Evolutionary conservation across 2,113 vertebrate genomes (phyloP).

Genomic region (Trochalopteron elliotii): DNA sequence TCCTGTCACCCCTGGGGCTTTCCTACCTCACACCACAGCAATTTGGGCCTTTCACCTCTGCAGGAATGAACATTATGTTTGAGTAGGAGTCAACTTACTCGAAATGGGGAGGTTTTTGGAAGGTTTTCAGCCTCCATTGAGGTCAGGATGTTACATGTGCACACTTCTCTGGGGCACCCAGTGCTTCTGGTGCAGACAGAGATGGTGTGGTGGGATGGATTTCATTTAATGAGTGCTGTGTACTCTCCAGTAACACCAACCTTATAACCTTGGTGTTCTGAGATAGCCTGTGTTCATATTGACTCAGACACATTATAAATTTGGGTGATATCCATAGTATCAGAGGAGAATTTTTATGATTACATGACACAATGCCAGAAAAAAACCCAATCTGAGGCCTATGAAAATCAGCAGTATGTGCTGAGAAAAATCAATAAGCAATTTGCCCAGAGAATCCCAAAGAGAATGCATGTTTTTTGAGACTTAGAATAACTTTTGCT

Average conservation of each 20-base stretch:
- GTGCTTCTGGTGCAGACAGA: neutral
- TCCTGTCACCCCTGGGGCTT: accelerated
- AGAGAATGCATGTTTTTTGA: constrained; percentile 30
- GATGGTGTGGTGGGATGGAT: neutral
- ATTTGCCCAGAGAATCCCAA: constrained; percentile 53
- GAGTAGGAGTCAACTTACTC: neutral
- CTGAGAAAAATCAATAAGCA: constrained; percentile 53
- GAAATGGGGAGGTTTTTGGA: accelerated
- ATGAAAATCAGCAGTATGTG: constrained; percentile 24
- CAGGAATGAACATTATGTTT: neutral
- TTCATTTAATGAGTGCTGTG: too few species aligned
- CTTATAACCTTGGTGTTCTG: neutral
- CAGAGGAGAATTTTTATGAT: constrained; percentile 33
- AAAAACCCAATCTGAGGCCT: neutral
- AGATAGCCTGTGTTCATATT: neutral
- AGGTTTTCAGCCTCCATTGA: neutral
- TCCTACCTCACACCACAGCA: neutral
- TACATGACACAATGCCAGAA: neutral
- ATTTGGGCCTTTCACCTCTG: neutral
- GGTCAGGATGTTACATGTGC: neutral
- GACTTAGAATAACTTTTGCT: constrained; percentile 42
- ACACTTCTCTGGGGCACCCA: neutral
- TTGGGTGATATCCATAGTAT: neutral
- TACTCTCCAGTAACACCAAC: neutral
- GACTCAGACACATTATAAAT: neutral